phyloP scores from a whole-genome alignment of 1,140 invertebrate species.

The Nasonia longicornis region DNA sequence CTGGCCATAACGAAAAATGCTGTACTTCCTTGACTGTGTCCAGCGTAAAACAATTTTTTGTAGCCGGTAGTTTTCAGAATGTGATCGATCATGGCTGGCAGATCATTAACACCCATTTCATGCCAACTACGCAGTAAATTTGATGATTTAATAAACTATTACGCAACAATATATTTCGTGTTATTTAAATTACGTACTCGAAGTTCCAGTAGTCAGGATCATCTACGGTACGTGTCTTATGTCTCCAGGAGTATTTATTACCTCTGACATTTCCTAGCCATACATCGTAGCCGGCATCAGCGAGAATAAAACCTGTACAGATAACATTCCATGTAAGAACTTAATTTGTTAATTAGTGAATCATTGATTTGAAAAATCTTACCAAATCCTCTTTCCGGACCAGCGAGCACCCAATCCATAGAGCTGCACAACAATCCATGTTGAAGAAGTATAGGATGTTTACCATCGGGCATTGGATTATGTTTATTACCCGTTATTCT shows the following conservation, averaged over 20 bases:
- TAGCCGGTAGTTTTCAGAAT: constrained; percentile 68
- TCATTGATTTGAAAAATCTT: constrained; percentile 20
- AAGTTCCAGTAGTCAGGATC: constrained; percentile 81
- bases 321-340: neutral
- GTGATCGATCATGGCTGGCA: constrained; percentile 50
- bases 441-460: constrained; percentile 42
- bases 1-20: constrained; percentile 68
- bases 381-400: constrained; percentile 47
- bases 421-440: constrained; percentile 50
- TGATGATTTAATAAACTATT: neutral
- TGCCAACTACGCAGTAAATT: constrained; percentile 64
- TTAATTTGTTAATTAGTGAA: neutral
- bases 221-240: constrained; percentile 54
- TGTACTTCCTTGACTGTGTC: constrained; percentile 78
- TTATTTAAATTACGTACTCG: constrained; percentile 60
- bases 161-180: neutral
- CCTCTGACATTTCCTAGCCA: constrained; percentile 81
- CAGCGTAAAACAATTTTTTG: constrained; percentile 71
- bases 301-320: constrained; percentile 74
- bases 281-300: constrained; percentile 82
- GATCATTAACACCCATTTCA: constrained; percentile 54
- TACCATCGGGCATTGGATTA: constrained; percentile 26
- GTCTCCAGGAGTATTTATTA: constrained; percentile 73
- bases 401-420: constrained; percentile 47
- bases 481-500: constrained; percentile 66